A percentile compares a stretch with the other conserved stretches of the same genome.
These are phyloP conservation scores for Plestiodon gilberti DNA, from an alignment of 2,113 vertebrate genomes.

Conservation along the genomic window DNA sequence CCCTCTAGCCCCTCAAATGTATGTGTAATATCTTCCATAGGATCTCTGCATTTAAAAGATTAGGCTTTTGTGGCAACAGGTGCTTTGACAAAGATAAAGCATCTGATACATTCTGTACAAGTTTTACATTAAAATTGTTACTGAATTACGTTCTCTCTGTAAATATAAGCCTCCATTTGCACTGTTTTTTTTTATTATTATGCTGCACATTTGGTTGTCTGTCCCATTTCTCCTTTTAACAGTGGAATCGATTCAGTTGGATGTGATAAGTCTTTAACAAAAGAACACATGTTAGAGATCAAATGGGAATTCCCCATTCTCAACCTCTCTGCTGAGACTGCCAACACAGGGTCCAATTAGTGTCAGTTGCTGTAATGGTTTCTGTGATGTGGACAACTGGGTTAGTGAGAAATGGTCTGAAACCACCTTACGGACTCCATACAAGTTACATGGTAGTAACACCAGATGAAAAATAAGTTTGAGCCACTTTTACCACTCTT, in stretches of 20 bases:
- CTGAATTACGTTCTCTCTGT: neutral
- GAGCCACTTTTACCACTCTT: neutral
- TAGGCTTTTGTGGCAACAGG: neutral
- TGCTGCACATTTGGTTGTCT: neutral
- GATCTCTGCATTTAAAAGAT: neutral
- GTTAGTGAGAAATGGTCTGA: neutral
- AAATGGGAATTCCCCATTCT: neutral
- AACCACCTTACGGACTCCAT: neutral
- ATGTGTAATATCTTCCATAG: neutral
- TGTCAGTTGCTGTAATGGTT: neutral
- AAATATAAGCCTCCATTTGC: neutral
- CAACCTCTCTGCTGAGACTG: neutral
- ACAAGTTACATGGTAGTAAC: neutral
- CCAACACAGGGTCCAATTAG: neutral
- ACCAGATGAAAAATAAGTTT: neutral
- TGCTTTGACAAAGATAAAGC: neutral
- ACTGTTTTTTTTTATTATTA: neutral
- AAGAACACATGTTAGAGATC: neutral
- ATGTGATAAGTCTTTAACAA: neutral
- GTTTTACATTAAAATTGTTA: neutral
- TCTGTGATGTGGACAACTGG: slow-evolving; percentile 10
- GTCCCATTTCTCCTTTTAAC: slow-evolving; percentile 22
- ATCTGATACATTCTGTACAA: neutral
- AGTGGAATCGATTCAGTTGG: neutral
- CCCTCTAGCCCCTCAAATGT: neutral